These are phyloP conservation scores for Marcusenius ussheri DNA, from an alignment of 2,113 vertebrate species.

Conservation along the genomic window DNA sequence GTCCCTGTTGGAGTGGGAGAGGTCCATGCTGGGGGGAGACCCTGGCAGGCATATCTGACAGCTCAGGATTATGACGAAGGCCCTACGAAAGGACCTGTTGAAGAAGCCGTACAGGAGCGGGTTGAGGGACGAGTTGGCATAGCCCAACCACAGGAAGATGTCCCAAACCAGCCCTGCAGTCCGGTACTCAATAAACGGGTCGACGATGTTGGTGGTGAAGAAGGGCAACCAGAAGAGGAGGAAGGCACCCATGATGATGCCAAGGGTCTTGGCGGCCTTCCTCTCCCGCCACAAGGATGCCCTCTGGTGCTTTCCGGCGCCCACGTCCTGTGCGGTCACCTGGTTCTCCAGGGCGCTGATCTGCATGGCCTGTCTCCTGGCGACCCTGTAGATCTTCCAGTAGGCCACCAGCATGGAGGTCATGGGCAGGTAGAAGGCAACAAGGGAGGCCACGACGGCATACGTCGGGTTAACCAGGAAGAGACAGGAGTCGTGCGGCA, in stretches of 20 bases:
- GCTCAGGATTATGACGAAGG: slow-evolving; percentile 64
- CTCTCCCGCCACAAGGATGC: slow-evolving; percentile 56
- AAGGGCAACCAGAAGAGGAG: slow-evolving; percentile 69
- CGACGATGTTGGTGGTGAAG: slow-evolving; percentile 65
- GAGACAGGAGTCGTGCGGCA: slow-evolving; percentile 52
- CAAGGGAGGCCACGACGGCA: slow-evolving; percentile 61
- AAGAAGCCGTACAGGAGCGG: slow-evolving; percentile 68
- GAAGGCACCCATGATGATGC: slow-evolving; percentile 69
- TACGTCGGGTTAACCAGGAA: slow-evolving; percentile 63
- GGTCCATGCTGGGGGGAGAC: slow-evolving; percentile 52
- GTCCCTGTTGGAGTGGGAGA: slow-evolving; percentile 57
- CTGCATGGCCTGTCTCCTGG: slow-evolving; percentile 62
- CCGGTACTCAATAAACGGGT: slow-evolving; percentile 62
- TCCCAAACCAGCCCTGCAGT: slow-evolving; percentile 61
- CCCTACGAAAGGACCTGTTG: slow-evolving; percentile 63
- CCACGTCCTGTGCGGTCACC: slow-evolving; percentile 52
- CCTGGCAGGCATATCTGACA: slow-evolving; percentile 59
- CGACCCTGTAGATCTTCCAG: slow-evolving; percentile 68
- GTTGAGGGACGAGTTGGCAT: slow-evolving; percentile 67
- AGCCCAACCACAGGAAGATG: slow-evolving; percentile 65
- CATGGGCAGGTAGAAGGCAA: slow-evolving; percentile 69
- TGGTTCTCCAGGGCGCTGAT: slow-evolving; percentile 65
- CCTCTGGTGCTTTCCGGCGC: slow-evolving; percentile 56
- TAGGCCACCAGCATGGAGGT: slow-evolving; percentile 62
- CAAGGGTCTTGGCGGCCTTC: slow-evolving; percentile 69